Percentiles rank a stretch among this genome's conserved stretches.
phyloP scores from a whole-genome alignment of 2,797 vertebrate genomes.

The Bovichtus diacanthus region DNA sequence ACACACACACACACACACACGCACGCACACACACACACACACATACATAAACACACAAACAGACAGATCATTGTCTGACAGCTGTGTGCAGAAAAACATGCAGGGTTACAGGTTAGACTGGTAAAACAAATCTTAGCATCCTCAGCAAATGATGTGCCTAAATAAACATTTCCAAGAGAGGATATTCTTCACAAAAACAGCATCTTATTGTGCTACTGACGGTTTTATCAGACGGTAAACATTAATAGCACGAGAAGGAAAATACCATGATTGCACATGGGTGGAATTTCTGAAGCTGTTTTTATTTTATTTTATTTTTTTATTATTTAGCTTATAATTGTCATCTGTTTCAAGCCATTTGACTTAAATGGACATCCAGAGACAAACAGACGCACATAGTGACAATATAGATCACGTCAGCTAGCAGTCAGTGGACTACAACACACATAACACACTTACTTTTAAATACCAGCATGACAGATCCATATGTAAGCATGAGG shows the following conservation, averaged over 20 bases:
- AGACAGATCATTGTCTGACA: conserved; percentile 59
- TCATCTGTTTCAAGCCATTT: conserved; percentile 64
- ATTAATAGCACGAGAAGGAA: conserved; percentile 16
- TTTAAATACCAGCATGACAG: conserved; percentile 60
- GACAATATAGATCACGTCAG: conserved; percentile 43
- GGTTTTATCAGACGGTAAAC: conserved; percentile 15
- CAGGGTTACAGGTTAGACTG: conserved; percentile 72
- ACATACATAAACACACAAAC: conserved; percentile 45
- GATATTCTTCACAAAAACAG: conserved; percentile 8
- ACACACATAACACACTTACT: conserved; percentile 67
- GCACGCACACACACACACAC: conserved; percentile 46
- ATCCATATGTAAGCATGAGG: conserved; percentile 66
- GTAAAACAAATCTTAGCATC: conserved; percentile 48
- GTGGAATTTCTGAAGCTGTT: not conserved
- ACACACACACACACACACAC: conserved; percentile 50
- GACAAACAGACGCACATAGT: conserved; percentile 70
- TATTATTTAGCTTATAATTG: conserved; percentile 1
- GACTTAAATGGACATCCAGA: conserved; percentile 48
- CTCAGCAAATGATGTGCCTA: conserved; percentile 8
- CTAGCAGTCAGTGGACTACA: conserved; percentile 61
- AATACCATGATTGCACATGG: conserved; percentile 22
- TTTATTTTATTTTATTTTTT: too few species aligned
- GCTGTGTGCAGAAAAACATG: conserved; percentile 77
- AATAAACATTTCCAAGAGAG: conserved; percentile 24
- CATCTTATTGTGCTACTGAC: not conserved